A percentile compares a stretch with the other conserved stretches of the same genome.
Evolutionary conservation across 2,797 vertebrate genomes (phyloP).

Genomic region (Poliocrania exsul): DNA sequence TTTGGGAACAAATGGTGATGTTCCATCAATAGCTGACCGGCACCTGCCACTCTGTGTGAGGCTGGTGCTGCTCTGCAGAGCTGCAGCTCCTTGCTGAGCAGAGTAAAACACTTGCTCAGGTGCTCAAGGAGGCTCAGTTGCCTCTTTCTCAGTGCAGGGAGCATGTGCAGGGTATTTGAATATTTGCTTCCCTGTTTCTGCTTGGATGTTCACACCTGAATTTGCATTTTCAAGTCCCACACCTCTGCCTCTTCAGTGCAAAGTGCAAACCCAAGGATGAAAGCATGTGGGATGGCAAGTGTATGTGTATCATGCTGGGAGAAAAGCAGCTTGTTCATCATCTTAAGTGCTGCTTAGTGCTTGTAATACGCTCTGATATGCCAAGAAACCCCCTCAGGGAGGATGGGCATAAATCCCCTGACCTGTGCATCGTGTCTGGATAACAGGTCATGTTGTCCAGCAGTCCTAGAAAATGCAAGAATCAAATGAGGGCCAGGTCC

Average conservation of each 20-base stretch:
- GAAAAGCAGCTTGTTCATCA: neutral
- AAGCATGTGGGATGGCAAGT: neutral
- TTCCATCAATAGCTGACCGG: neutral
- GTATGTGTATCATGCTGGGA: neutral
- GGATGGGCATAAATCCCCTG: neutral
- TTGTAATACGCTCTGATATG: neutral
- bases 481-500: neutral
- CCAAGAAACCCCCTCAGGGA: neutral
- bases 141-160: neutral
- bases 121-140: neutral
- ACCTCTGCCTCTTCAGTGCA: neutral
- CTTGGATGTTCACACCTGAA: neutral
- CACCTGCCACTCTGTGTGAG: neutral
- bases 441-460: neutral
- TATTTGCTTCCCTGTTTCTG: neutral
- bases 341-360: neutral
- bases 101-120: rapidly evolving
- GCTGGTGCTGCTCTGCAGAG: neutral
- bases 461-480: neutral
- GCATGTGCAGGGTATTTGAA: neutral
- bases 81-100: neutral
- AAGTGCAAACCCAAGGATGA: neutral
- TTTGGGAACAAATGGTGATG: neutral
- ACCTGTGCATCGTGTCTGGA: neutral
- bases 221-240: constrained; percentile 15